Percentiles rank a stretch among this genome's conserved stretches.
Conservation (phyloP, 1,140 invertebrate species). For the Camponotus floridanus region DNA sequence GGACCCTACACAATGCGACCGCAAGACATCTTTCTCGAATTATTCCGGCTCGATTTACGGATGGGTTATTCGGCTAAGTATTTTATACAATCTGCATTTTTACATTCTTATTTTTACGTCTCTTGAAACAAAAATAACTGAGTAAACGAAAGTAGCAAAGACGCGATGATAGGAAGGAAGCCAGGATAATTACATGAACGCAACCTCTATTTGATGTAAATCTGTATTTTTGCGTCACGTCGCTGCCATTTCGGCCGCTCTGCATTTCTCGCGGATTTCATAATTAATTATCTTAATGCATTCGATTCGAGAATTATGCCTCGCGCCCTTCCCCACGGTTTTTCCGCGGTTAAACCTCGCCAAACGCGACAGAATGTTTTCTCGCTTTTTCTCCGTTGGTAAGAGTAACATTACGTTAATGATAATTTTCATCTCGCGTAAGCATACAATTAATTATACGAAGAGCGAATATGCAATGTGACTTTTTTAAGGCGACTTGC, state of each 20-base stretch:
- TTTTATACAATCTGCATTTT: conserved; percentile 81
- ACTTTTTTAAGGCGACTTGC: conserved; percentile 29
- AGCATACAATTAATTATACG: conserved; percentile 57
- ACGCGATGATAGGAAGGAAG: conserved; percentile 45
- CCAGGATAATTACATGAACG: conserved; percentile 70
- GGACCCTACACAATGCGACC: conserved; percentile 8
- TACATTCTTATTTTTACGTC: conserved; percentile 78
- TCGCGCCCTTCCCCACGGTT: conserved; percentile 13
- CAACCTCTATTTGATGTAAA: conserved; percentile 73
- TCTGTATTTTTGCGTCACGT: conserved; percentile 71
- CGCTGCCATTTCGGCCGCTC: conserved; percentile 25
- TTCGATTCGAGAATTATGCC: conserved; percentile 70
- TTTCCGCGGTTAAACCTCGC: conserved; percentile 47
- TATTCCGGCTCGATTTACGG: conserved; percentile 34
- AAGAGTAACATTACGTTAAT: conserved; percentile 62
- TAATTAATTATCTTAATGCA: conserved; percentile 80
- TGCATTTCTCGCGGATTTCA: conserved; percentile 68
- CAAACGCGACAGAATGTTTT: conserved; percentile 57
- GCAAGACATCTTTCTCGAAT: background rate
- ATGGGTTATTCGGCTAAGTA: conserved; percentile 71
- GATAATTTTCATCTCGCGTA: conserved; percentile 58
- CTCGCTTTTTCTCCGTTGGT: conserved; percentile 53
- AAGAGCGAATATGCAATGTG: conserved; percentile 35
- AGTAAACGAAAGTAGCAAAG: conserved; percentile 73
- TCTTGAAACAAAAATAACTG: conserved; percentile 69